Evolutionary conservation across 2,888 invertebrate genomes (phyloP), one percentile per base, ranked within the genome.

Genomic region (Lymantria dispar): DNA sequence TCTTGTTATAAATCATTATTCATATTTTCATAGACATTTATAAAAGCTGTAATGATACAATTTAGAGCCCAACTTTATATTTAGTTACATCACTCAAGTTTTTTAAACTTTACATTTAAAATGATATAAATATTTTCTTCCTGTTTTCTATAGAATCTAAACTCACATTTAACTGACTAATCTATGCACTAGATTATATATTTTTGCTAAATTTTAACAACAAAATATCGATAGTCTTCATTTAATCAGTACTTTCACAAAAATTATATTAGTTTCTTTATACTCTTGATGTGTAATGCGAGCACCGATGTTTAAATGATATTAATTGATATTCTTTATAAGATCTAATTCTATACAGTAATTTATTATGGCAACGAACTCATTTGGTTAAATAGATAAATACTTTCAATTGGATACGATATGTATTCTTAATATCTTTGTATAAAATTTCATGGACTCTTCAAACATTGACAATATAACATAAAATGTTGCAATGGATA

Each of bases 321-420:
- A 74, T 60, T 72, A 71, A 73, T 67, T 70, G 68, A 72, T 74
- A 70, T 60, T 68, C 62, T 40, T 40, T 76, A 72, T 67, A 68
- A 68, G 43, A 72, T 71, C 69, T 83, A 78, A 77, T n/a, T 72
- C 77, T 80, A 80, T 54, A 76, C 78, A 68, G 46, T 68, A 70
- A 61, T 56, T 64, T 83, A 80, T 73, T 86, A 87, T 87, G 86
- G 86, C 87, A 87, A 84, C 87, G 74, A 70, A 80, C 74, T 78
- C 66, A 80, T 85, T 88, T 85, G 85, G 83, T 87, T 83, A 78
- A 63, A 67, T 65, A 72, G 54, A 78, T 70, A 74, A 70, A 62
- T 71, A 58, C 58, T 54, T 52, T 38, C 43, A 43, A 43, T 48
- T 45, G 39, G 57, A 56, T 52, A 45, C 41, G 60, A 62, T 59